Evolutionary conservation across 1,140 invertebrate genomes (phyloP).

Genomic region (Papilio machaon): DNA sequence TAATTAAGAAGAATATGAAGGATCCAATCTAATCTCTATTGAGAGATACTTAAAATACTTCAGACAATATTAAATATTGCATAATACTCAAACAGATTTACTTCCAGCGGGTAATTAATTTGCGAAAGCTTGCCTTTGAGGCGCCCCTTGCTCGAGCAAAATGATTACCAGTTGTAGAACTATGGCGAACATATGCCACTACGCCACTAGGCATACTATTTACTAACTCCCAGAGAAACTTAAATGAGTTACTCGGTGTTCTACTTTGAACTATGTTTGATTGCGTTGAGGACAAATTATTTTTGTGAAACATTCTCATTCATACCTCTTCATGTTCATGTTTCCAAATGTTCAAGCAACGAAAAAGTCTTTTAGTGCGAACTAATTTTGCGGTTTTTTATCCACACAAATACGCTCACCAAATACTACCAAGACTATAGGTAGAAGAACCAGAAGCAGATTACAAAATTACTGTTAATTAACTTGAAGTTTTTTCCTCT

Average conservation of each 20-base stretch:
- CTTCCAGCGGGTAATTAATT: slow-evolving; percentile 63
- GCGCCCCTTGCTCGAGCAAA: slow-evolving; percentile 45
- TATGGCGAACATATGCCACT: slow-evolving; percentile 50
- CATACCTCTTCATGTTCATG: neutral
- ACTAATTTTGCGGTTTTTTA: neutral
- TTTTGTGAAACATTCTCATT: neutral
- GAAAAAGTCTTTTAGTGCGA: neutral
- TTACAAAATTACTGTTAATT: neutral
- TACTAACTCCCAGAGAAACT: slow-evolving; percentile 42
- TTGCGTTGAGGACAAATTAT: slow-evolving; percentile 8
- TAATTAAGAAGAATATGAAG: neutral
- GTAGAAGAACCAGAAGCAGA: neutral
- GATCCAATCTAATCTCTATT: neutral
- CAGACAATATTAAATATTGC: slow-evolving; percentile 48
- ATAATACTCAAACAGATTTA: slow-evolving; percentile 52
- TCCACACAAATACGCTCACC: neutral
- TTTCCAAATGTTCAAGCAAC: neutral
- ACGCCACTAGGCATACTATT: slow-evolving; percentile 44
- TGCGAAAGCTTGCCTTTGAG: slow-evolving; percentile 59
- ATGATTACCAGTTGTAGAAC: slow-evolving; percentile 55
- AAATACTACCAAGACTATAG: too few species aligned
- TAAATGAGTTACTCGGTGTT: slow-evolving; percentile 42
- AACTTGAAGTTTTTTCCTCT: neutral
- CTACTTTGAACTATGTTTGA: slow-evolving; percentile 15
- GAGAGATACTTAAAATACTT: neutral